Evolutionary conservation across 92 coral and sea anemone species (phyloP), one percentile per base, ranked within the genome.

Genomic region (Porites cylindrica): DNA sequence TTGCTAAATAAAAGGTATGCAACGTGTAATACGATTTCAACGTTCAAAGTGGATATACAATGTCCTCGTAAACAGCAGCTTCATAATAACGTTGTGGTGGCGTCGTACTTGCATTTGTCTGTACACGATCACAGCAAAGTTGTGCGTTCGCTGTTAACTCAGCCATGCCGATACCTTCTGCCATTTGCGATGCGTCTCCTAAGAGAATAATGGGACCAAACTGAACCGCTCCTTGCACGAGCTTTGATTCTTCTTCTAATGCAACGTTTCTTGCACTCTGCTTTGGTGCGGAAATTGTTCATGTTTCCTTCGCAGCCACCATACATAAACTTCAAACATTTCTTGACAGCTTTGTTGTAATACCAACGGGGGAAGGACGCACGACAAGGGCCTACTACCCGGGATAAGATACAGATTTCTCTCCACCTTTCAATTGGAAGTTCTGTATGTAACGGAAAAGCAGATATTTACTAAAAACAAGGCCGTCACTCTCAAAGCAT

Each of bases 231-330:
- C 65, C 87, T 74, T 3, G 87, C 87, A 51, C 87, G 87, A 52
- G 74, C 74, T 89, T 79, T 86, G 77, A 90, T 87, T 76, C 79
- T 92, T 79, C 87, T 84, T 26, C 85, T 89, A 89, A 89, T 89
- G 73, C 99, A 97, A 68, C 76, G 81, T 20, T 73, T 94, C 72
- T 93, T 87, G 81, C 99, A 97, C 32, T 88, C 89, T 65, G 79
- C 79, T 83, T 90, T 91, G 71, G 96, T 92, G 7, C 77, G 85
- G 86, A 97, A 97, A 82, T 93, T 97, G 89, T 97, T 97, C 68
- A 85, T 91, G 85, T 97, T 97, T 17, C 94, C 97, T 73, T 76
- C 89, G 59, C 99, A 97, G 59, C 98, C 99, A 51, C 98, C 96
- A 71, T 82, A 95, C 12, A 76, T 43, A 79, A 97, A 97, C 88